These are phyloP conservation scores for Brachionichthys hirsutus DNA, from an alignment of 2,113 vertebrate genomes.

Conservation along the genomic window DNA sequence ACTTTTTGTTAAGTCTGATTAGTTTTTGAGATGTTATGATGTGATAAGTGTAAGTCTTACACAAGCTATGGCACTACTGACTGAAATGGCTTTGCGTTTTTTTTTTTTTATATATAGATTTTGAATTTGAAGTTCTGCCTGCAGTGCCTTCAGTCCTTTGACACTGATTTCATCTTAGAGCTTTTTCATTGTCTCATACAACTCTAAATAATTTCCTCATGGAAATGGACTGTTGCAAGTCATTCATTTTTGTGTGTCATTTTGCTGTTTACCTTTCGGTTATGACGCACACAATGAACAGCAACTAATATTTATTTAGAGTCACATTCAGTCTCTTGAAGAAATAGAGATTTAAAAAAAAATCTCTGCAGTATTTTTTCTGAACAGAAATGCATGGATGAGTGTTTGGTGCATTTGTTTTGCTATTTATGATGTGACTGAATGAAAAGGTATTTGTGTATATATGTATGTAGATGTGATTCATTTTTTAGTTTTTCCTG, in stretches of 20 bases:
- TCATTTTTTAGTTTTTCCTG: conserved; percentile 14
- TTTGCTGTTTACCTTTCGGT: neutral
- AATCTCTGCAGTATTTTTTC: conserved; percentile 25
- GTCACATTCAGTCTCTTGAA: conserved; percentile 6
- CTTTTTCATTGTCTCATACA: conserved; percentile 4
- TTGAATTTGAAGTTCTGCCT: conserved; percentile 46
- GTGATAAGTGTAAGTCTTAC: conserved; percentile 30
- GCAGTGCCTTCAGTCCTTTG: conserved; percentile 64
- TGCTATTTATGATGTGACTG: conserved; percentile 59
- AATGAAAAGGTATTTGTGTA: conserved; percentile 12
- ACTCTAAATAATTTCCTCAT: neutral
- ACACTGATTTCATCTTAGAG: conserved; percentile 26
- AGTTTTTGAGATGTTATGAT: conserved; percentile 59
- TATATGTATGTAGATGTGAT: neutral
- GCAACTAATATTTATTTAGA: conserved; percentile 1
- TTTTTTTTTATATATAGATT: conserved; percentile 27
- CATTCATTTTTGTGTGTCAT: neutral
- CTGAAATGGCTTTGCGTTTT: conserved; percentile 35
- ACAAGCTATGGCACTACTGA: conserved; percentile 63
- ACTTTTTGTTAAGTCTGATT: conserved; percentile 64
- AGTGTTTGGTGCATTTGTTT: conserved; percentile 21
- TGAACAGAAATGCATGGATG: conserved; percentile 36
- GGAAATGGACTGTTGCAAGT: neutral
- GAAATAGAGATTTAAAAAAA: conserved; percentile 17
- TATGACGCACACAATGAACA: neutral